phyloP scores from a whole-genome alignment of 2,888 invertebrate genomes.

The Latrodectus elegans region DNA sequence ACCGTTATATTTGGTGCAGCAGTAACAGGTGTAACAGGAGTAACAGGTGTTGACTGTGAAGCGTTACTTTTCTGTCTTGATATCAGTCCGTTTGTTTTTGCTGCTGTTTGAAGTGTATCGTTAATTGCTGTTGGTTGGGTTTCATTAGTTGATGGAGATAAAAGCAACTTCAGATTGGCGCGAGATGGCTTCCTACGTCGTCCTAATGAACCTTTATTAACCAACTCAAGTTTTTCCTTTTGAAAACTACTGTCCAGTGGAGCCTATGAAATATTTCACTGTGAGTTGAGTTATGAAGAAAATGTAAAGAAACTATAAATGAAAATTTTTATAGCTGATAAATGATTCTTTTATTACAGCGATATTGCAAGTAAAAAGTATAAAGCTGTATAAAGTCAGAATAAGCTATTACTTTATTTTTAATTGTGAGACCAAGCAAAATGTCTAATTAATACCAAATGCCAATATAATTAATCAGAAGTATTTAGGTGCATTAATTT shows the following conservation, averaged over 20 bases:
- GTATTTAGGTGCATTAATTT: too few species aligned
- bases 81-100: neutral
- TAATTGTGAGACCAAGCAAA: too few species aligned
- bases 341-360: too few species aligned
- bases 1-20: neutral
- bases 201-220: conserved; percentile 62
- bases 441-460: too few species aligned
- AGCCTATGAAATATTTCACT: conserved; percentile 32
- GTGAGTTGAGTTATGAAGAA: too few species aligned
- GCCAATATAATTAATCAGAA: too few species aligned
- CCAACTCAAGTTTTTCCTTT: conserved; percentile 57
- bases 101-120: neutral
- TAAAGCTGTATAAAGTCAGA: too few species aligned
- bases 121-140: neutral
- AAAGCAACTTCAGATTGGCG: conserved; percentile 40
- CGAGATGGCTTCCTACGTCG: conserved; percentile 51
- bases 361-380: too few species aligned
- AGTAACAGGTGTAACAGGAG: too few species aligned
- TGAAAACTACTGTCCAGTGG: conserved; percentile 63
- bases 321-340: too few species aligned
- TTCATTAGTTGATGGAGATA: conserved; percentile 13
- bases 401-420: too few species aligned
- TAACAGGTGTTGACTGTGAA: neutral
- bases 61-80: neutral
- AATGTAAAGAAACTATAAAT: too few species aligned